phyloP scores from a whole-genome alignment of 2,797 vertebrate species.

The Oceanodroma leucorhoa region DNA sequence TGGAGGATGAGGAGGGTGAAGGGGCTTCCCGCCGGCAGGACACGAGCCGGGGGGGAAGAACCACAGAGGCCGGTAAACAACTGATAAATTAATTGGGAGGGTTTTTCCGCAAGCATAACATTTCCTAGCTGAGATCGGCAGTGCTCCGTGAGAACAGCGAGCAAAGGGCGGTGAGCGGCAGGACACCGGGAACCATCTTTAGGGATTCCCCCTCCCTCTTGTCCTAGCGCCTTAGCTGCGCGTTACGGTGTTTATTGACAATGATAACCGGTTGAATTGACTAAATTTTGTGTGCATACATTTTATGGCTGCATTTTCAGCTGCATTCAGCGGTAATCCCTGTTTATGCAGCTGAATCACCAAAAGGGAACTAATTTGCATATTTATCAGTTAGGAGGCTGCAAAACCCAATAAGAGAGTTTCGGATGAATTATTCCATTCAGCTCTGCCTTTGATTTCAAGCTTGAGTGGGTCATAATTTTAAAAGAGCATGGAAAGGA shows the following conservation, averaged over 20 bases:
- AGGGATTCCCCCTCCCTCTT: not conserved
- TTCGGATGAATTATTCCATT: slow-evolving; percentile 71
- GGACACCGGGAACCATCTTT: not conserved
- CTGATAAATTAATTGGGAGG: not conserved
- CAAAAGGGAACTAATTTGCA: slow-evolving; percentile 69
- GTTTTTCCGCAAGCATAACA: fast-evolving
- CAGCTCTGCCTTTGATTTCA: slow-evolving; percentile 77
- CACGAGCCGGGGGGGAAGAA: not conserved
- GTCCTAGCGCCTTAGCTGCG: not conserved
- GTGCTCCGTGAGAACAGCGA: not conserved
- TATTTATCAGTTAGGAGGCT: slow-evolving; percentile 73
- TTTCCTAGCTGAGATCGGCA: not conserved
- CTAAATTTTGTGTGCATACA: slow-evolving; percentile 5
- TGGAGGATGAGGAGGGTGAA: not conserved
- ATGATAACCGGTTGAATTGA: slow-evolving; percentile 29
- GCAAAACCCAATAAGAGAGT: slow-evolving; percentile 66
- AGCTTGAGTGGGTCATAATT: slow-evolving; percentile 77
- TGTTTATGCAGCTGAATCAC: slow-evolving; percentile 67
- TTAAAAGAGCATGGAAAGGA: slow-evolving; percentile 73
- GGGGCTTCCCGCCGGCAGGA: not conserved
- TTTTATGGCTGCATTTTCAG: slow-evolving; percentile 53
- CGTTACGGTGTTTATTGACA: not conserved
- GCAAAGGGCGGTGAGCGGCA: not conserved
- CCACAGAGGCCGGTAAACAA: not conserved
- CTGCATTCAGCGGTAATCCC: slow-evolving; percentile 66